phyloP scores from a whole-genome alignment of 2,888 invertebrate species.

The Rhabditoides inermis region DNA sequence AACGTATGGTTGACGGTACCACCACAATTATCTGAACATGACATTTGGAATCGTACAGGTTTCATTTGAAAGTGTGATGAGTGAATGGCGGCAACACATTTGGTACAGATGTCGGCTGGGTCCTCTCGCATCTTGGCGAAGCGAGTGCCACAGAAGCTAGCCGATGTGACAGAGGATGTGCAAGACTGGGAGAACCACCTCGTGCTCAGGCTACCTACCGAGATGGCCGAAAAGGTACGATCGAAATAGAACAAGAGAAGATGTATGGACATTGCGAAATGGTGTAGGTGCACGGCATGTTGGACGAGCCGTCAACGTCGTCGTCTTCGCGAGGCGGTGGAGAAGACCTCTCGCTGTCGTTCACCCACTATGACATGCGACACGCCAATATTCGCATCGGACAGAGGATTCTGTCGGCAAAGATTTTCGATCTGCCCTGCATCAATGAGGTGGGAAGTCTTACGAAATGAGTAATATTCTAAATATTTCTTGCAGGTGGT shows the following conservation, averaged over 20 bases:
- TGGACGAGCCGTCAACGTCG: slow-evolving; percentile 9
- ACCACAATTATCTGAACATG: too few species aligned
- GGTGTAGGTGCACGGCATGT: slow-evolving; percentile 11
- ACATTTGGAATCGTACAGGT: too few species aligned
- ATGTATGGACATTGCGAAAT: neutral
- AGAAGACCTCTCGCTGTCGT: slow-evolving; percentile 32
- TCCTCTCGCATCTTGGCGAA: slow-evolving; percentile 11
- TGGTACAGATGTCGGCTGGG: slow-evolving; percentile 11
- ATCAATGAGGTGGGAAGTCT: slow-evolving; percentile 33
- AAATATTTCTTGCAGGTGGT: slow-evolving; percentile 62
- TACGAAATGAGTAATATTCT: neutral
- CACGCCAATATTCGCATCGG: slow-evolving; percentile 34
- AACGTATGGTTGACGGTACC: too few species aligned
- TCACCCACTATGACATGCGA: slow-evolving; percentile 32
- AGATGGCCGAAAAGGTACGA: slow-evolving; percentile 21
- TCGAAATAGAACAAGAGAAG: neutral
- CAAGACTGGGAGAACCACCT: slow-evolving; percentile 47
- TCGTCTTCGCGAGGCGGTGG: neutral
- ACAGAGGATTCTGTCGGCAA: slow-evolving; percentile 29
- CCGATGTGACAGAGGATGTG: slow-evolving; percentile 20
- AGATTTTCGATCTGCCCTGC: slow-evolving; percentile 45
- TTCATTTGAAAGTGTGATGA: too few species aligned
- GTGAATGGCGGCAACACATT: too few species aligned
- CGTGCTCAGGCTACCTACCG: slow-evolving; percentile 39
- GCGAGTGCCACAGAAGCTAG: slow-evolving; percentile 10